Evolutionary conservation across 2,888 invertebrate genomes (phyloP).

Genomic region (Thereva unica): DNA sequence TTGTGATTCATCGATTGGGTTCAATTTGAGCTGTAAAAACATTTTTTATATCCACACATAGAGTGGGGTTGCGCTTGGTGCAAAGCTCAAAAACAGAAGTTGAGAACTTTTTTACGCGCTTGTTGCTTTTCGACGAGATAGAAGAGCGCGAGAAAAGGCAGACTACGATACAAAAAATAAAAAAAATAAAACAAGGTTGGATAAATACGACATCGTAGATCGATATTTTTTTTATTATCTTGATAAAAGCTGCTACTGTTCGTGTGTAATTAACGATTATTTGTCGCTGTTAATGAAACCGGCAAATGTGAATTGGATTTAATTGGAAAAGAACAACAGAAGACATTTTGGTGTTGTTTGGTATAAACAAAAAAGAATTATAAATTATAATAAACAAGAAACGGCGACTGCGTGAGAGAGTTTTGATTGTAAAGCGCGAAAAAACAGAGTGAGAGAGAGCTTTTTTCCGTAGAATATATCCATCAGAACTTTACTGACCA

Average conservation of each 20-base stretch:
- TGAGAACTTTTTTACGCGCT: not conserved
- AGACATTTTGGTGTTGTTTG: not conserved
- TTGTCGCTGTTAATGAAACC: not conserved
- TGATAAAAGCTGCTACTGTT: too few species aligned
- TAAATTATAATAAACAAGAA: not conserved
- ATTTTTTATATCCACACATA: too few species aligned
- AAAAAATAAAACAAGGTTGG: too few species aligned
- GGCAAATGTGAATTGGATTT: not conserved
- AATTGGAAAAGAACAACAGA: too few species aligned
- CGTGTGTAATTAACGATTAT: conserved; percentile 11
- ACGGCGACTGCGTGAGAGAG: not conserved
- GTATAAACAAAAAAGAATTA: not conserved
- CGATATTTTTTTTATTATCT: too few species aligned
- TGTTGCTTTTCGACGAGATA: not conserved
- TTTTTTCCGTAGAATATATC: too few species aligned
- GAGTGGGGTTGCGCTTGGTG: not conserved
- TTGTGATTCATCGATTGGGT: too few species aligned
- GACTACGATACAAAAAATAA: not conserved
- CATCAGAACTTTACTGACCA: too few species aligned
- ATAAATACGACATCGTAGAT: too few species aligned
- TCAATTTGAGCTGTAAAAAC: too few species aligned
- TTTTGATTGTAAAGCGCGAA: not conserved
- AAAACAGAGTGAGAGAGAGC: too few species aligned
- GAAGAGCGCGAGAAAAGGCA: not conserved
- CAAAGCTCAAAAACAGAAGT: not conserved